Conservation (phyloP, 2,113 vertebrate genomes). For the Nyctereutes procyonoides region DNA sequence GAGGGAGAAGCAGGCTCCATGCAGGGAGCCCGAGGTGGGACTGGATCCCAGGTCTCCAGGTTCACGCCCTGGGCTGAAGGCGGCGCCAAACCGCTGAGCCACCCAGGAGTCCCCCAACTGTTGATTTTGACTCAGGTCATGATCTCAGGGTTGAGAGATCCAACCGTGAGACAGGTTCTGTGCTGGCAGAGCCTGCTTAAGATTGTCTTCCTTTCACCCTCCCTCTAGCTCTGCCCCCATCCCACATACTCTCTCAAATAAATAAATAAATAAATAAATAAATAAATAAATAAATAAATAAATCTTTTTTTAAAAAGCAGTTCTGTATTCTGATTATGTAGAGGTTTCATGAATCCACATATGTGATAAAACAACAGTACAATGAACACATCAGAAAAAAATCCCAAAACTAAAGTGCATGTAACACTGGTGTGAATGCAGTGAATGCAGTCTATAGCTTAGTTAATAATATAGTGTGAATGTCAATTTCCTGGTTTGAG, state of each 20-base stretch:
- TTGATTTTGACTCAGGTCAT: neutral
- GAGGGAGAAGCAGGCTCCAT: too few species aligned
- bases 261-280: neutral
- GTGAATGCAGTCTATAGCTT: neutral
- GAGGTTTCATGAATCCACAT: neutral
- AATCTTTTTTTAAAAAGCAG: neutral
- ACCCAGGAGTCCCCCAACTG: neutral
- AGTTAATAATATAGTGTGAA: neutral
- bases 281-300: neutral
- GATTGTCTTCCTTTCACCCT: neutral
- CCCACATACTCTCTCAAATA: neutral
- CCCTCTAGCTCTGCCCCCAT: neutral
- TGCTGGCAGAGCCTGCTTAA: neutral
- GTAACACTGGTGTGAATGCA: neutral
- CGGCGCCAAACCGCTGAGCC: too few species aligned
- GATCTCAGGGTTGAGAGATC: neutral
- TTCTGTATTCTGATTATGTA: neutral
- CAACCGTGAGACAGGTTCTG: neutral
- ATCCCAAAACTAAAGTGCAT: neutral
- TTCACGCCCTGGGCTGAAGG: too few species aligned
- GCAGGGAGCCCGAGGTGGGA: too few species aligned
- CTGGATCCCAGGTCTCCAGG: too few species aligned
- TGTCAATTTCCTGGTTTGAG: neutral
- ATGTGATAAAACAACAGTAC: neutral
- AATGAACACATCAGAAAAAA: neutral